Percentiles rank a stretch among this genome's conserved stretches.
phyloP scores from a whole-genome alignment of 64 coral and sea anemone genomes.

The Montipora capricornis region DNA sequence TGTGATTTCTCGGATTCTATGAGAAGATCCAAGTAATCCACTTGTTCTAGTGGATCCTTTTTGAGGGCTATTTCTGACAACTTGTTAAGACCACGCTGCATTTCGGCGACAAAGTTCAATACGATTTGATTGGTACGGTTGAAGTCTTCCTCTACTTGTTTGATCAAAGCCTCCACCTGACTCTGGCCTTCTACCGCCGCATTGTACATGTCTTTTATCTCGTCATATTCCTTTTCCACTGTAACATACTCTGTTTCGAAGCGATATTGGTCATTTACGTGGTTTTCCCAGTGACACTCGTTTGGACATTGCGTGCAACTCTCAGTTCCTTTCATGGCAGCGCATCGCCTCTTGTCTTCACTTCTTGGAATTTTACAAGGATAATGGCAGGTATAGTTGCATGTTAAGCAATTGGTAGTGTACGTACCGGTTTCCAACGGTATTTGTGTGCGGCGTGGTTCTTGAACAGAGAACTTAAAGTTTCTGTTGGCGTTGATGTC shows the following conservation, averaged over 20 bases:
- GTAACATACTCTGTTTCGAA: background rate
- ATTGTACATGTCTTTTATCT: background rate
- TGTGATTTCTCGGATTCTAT: too few relatives aligned
- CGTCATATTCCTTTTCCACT: slow-evolving; percentile 49
- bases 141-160: too few relatives aligned
- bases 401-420: slow-evolving; percentile 55
- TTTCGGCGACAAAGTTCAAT: too few relatives aligned
- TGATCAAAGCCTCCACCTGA: background rate
- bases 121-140: too few relatives aligned
- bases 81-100: too few relatives aligned
- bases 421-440: background rate
- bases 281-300: slow-evolving; percentile 41
- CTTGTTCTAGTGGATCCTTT: too few relatives aligned
- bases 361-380: slow-evolving; percentile 51
- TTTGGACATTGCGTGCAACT: slow-evolving; percentile 30
- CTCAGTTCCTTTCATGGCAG: background rate
- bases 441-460: background rate
- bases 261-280: slow-evolving; percentile 46
- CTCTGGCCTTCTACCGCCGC: too few relatives aligned
- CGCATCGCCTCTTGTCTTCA: background rate
- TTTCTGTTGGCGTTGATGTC: slow-evolving; percentile 62
- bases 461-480: slow-evolving; percentile 46
- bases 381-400: slow-evolving; percentile 65
- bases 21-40: too few relatives aligned
- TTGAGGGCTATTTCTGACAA: too few relatives aligned